These are phyloP conservation scores for Papio anubis DNA, from an alignment of 2,113 vertebrate genomes.

Conservation along the genomic window DNA sequence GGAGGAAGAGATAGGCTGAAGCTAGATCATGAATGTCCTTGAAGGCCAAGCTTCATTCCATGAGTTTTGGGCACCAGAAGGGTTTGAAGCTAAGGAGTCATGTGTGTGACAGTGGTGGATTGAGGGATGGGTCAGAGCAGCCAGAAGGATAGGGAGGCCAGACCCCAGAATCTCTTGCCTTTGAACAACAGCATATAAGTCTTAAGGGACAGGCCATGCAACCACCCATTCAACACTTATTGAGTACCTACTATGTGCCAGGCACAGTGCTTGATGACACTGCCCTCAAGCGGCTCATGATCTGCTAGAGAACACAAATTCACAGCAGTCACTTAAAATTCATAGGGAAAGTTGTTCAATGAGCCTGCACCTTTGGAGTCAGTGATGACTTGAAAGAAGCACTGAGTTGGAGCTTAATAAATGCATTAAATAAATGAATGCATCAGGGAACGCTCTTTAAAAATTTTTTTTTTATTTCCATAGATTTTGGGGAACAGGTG, in stretches of 20 bases:
- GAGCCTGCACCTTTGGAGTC: background rate
- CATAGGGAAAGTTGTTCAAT: background rate
- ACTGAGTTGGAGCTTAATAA: background rate
- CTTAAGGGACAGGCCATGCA: background rate
- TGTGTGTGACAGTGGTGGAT: background rate
- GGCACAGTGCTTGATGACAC: background rate
- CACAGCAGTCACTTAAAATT: background rate
- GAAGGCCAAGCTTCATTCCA: background rate
- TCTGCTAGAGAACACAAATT: background rate
- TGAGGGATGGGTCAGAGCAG: background rate
- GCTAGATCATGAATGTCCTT: background rate
- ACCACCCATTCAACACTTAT: background rate
- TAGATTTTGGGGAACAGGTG: no score
- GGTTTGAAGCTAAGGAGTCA: background rate
- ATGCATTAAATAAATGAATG: background rate
- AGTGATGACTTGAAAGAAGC: background rate
- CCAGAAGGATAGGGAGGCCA: background rate
- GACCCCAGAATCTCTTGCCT: background rate
- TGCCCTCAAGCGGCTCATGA: background rate
- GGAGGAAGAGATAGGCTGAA: background rate
- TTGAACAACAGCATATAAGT: background rate
- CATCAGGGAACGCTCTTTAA: background rate
- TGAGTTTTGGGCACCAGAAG: background rate
- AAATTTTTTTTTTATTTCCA: background rate
- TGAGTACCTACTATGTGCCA: background rate